These are phyloP conservation scores for Lissocephala sabroskyi DNA, from an alignment of 2,888 invertebrate species.

Conservation along the genomic window DNA sequence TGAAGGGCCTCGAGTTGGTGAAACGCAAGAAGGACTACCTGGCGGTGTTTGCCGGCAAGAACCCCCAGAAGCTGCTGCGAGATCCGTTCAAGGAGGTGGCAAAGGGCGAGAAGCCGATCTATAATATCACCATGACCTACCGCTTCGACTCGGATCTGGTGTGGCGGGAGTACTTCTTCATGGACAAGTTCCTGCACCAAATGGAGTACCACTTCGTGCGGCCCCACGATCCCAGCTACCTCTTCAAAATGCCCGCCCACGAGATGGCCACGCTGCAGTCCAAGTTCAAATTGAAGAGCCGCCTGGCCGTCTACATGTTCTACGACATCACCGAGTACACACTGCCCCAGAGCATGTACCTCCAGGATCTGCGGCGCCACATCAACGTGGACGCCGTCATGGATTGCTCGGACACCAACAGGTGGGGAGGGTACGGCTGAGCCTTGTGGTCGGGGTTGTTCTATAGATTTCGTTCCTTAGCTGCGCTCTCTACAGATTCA, in stretches of 20 bases:
- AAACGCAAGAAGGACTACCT: conserved; percentile 8
- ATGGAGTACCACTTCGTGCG: conserved; percentile 10
- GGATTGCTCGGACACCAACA: too few species aligned
- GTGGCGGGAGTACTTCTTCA: conserved; percentile 31
- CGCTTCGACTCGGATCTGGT: conserved; percentile 42
- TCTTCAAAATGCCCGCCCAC: neutral
- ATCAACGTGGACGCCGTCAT: conserved; percentile 18
- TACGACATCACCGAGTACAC: conserved; percentile 22
- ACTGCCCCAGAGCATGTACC: conserved; percentile 23
- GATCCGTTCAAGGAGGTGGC: neutral
- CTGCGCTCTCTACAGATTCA: conserved; percentile 75
- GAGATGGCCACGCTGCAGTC: neutral
- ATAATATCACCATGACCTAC: conserved; percentile 47
- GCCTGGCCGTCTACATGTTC: conserved; percentile 24
- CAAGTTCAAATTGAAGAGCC: conserved; percentile 5
- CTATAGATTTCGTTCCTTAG: conserved; percentile 12
- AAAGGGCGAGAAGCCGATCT: neutral
- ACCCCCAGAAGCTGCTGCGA: conserved; percentile 16
- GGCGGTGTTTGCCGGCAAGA: conserved; percentile 22
- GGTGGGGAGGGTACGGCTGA: too few species aligned
- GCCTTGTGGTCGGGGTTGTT: too few species aligned
- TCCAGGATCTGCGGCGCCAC: conserved; percentile 25
- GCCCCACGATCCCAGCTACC: neutral
- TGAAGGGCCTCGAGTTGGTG: conserved; percentile 11
- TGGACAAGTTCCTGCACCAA: neutral